Base-by-base conservation (phyloP, 2,797 vertebrate genomes). In the Hoplostethus mediterraneus region DNA sequence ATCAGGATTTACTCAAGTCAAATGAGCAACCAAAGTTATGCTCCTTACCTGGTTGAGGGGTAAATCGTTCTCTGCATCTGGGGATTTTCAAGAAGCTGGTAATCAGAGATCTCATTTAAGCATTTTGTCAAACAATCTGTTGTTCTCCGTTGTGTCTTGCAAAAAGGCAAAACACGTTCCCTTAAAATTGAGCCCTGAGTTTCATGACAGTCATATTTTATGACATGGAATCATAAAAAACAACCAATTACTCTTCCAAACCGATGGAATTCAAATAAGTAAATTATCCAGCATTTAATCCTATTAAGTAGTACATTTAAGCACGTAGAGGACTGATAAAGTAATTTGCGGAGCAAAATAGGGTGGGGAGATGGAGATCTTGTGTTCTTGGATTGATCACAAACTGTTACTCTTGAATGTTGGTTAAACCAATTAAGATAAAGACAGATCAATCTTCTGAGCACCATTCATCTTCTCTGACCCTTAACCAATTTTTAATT, bases 1-100 rank as follows among this genome's bases (percentile, higher is more conserved):
- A 89, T 90, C 78, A 88, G 87, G 87, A 86, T 84, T 84, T 61
- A 87, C 84, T 92, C 84, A 86, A 70, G 85, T 55, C 69, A 58
- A 84, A 77, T 74, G 62, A 75, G 75, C 71, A 64, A 47, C 36
- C 68, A 33, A 49, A 71, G 56, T 16, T 38, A 36, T 33, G 51
- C 59, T 59, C 63, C 80, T 70, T 31, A 67, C 79, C 70, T 85
- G 83, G 45, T 80, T 8, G 74, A 74, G 70, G 61, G 51, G 13
- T 77, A 63, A 82, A 79, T 56, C 66, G 64, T 47, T 61, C 31
- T 61, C 73, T 58, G 61, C 84, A 86, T 82, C 83, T 81, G 67
- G 81, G 67, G 82, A 73, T 61, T 70, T 77, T 71, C 30, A 48
- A 52, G 30, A 58, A 40, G 58, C 59, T 45, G 13, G 2, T 21